phyloP scores from a whole-genome alignment of 2,797 vertebrate species.

The Labroides dimidiatus region DNA sequence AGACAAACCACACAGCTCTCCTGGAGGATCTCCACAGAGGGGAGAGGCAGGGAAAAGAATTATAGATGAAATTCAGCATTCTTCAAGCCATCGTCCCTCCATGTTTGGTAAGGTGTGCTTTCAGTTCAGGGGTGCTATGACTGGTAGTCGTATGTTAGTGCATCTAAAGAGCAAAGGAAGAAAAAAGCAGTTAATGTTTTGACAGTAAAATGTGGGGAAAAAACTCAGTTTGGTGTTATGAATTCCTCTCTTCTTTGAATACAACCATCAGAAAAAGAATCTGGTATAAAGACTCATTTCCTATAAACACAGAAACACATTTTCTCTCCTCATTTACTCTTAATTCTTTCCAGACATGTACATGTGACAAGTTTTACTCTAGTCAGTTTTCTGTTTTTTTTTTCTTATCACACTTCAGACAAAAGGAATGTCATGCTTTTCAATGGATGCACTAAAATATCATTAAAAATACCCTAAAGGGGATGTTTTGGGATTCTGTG shows the following conservation, averaged over 20 bases:
- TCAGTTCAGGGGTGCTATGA: conserved; percentile 61
- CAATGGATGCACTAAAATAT: too few relatives aligned
- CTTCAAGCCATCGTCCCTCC: conserved; percentile 62
- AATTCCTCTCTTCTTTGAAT: neutral
- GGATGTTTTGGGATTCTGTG: too few relatives aligned
- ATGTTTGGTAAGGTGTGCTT: conserved; percentile 76
- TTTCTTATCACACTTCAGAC: too few relatives aligned
- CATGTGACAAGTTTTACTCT: too few relatives aligned
- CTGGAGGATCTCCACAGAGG: conserved; percentile 66
- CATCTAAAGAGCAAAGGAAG: conserved; percentile 62
- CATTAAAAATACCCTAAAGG: too few relatives aligned
- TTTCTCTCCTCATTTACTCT: neutral
- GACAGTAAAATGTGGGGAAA: neutral
- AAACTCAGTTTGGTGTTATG: neutral
- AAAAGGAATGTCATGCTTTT: too few relatives aligned
- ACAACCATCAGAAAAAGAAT: neutral
- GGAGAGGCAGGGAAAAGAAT: conserved; percentile 53
- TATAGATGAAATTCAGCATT: conserved; percentile 69
- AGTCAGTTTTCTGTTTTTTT: too few relatives aligned
- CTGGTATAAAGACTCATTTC: too few relatives aligned
- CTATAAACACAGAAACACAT: neutral
- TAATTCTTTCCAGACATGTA: too few relatives aligned
- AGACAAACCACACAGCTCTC: conserved; percentile 62
- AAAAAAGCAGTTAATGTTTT: conserved; percentile 32
- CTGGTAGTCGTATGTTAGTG: conserved; percentile 69